Evolutionary conservation across 2,113 vertebrate genomes (phyloP).

Genomic region (Gopherus flavomarginatus): DNA sequence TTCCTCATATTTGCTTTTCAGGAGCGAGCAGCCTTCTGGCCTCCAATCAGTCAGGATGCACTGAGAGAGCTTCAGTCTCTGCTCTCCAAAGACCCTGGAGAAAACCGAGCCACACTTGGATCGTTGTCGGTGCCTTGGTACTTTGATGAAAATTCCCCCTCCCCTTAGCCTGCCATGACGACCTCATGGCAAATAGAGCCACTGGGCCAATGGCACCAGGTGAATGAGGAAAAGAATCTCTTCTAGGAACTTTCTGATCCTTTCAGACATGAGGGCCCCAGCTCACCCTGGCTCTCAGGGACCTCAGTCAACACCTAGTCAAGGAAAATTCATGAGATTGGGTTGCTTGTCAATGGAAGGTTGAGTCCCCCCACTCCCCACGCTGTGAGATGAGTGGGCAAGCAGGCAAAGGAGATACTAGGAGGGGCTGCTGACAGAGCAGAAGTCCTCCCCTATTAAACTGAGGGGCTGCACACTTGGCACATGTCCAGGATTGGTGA

Average conservation of each 20-base stretch:
- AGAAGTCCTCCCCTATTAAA: neutral
- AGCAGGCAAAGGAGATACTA: neutral
- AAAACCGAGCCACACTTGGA: neutral
- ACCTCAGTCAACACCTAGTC: neutral
- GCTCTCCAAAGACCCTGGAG: neutral
- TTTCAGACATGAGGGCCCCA: neutral
- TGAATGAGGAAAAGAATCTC: neutral
- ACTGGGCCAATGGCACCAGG: neutral
- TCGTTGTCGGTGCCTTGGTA: neutral
- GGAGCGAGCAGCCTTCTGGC: neutral
- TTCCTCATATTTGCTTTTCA: neutral
- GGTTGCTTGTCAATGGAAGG: neutral
- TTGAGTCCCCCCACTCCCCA: rapidly evolving
- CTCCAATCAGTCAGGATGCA: neutral
- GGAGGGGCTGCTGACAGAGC: neutral
- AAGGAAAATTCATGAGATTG: neutral
- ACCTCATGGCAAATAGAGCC: neutral
- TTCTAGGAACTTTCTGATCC: neutral
- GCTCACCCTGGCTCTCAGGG: rapidly evolving
- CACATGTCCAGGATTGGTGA: slow-evolving; percentile 16
- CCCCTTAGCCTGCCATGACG: neutral
- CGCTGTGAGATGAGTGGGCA: rapidly evolving
- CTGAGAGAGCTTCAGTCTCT: neutral
- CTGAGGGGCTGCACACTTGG: rapidly evolving
- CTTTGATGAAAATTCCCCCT: neutral